phyloP scores from a whole-genome alignment of 30 jellyfish, hydroid and myxozoan genomes.

The Aurelia sp. region DNA sequence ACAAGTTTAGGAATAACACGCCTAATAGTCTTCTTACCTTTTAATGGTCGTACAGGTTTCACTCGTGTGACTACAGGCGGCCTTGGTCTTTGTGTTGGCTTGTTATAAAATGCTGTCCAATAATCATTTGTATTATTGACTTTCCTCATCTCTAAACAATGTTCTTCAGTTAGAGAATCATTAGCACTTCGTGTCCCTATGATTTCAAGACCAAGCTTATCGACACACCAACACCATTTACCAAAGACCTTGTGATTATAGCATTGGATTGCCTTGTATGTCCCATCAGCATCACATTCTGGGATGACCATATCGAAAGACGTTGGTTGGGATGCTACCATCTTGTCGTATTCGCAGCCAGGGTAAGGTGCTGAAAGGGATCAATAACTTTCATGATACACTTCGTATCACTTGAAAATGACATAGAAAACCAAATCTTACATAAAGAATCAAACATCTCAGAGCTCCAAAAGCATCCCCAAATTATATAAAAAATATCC shows the following conservation, averaged over 20 bases:
- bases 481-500: too few species aligned
- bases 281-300: constrained; percentile 90
- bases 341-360: constrained; percentile 82
- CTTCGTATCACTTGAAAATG: too few species aligned
- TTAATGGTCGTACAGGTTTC: constrained; percentile 45
- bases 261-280: constrained; percentile 93
- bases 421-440: too few species aligned
- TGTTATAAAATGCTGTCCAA: constrained; percentile 96
- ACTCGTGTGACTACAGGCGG: constrained; percentile 42
- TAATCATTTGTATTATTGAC: constrained; percentile 69
- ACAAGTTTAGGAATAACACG: too few species aligned
- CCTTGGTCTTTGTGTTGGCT: constrained; percentile 75
- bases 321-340: constrained; percentile 86
- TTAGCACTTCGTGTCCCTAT: constrained; percentile 89
- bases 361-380: constrained; percentile 44
- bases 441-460: too few species aligned
- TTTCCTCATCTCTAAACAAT: constrained; percentile 74
- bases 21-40: constrained; percentile 16
- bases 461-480: too few species aligned
- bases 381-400: too few species aligned
- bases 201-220: constrained; percentile 81
- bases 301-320: constrained; percentile 93
- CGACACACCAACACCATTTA: constrained; percentile 99
- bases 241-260: constrained; percentile 79
- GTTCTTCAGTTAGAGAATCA: constrained; percentile 67